Evolutionary conservation across 2,113 vertebrate species (phyloP), one percentile per base, ranked within the genome.

Genomic region (Perognathus longimembris): DNA sequence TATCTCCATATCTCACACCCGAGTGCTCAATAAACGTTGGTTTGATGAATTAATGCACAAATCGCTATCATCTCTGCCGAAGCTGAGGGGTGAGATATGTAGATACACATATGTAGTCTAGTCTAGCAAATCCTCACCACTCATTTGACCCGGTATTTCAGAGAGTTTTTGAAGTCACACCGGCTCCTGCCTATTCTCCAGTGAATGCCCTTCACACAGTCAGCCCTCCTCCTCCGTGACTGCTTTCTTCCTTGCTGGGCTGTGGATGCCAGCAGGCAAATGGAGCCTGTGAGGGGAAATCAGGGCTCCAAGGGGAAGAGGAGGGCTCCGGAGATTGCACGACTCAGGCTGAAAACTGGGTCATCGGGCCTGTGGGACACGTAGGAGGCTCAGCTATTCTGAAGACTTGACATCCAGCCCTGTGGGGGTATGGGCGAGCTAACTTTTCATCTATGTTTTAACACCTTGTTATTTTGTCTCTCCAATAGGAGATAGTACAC

Each of bases 201-300:
- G 0, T 1, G 36, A 32, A 21, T 2, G 3, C 11, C 30, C 70
- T n/a, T 10, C 40, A 18, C 2, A 0, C 0, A 6, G 3, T 1
- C 7, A 8, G 17, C 30, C 36, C 24, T 54, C 24, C 24, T 24
- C 2, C 12, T 38, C 7, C 28, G n/a, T 5, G 9, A 69, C 3
- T 64, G n/a, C 14, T 67, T 70, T 21, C 42, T 36, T 67, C 54
- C 57, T 32, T 40, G 6, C 64, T 54, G 1, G 11, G 32, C 8
- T 74, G 14, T 28, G 57, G 18, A 74, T 54, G 20, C 32, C 67
- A 83, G 85, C 21, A 89, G 77, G 59, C 20, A 38, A 20, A 4
- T 80, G n/a, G 38, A 54, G 7, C 15, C 24, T 12, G 5, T 34
- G n/a, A 40, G 32, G 32, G 24, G 15, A 95, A 71, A 69, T 59